Evolutionary conservation across 2,888 invertebrate species (phyloP).

Genomic region (Mycalesis mineus): DNA sequence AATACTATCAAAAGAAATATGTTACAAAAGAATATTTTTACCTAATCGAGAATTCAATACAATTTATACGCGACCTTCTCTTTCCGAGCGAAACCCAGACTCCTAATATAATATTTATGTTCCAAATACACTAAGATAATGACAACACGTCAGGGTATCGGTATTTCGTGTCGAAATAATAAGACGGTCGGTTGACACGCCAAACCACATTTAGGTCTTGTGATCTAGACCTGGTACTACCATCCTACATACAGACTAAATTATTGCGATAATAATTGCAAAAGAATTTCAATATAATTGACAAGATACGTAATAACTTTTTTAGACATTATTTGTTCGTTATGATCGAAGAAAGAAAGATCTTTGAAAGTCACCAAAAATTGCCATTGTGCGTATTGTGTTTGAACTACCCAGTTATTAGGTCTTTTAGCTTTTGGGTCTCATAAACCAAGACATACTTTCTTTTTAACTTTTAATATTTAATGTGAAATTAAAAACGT

Average conservation of each 20-base stretch:
- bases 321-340: neutral
- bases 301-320: neutral
- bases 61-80: neutral
- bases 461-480: too few species aligned
- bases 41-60: neutral
- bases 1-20: neutral
- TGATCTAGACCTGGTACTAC: constrained; percentile 41
- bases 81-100: constrained; percentile 1
- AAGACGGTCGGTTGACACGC: constrained; percentile 44
- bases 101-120: constrained; percentile 9
- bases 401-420: too few species aligned
- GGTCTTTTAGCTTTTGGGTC: too few species aligned
- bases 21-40: neutral
- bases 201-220: constrained; percentile 40
- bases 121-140: constrained; percentile 13
- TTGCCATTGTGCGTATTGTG: too few species aligned
- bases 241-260: constrained; percentile 29
- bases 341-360: neutral
- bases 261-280: neutral
- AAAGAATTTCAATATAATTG: neutral
- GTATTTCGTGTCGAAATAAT: constrained; percentile 34
- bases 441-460: too few species aligned
- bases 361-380: too few species aligned
- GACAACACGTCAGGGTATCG: constrained; percentile 10
- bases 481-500: too few species aligned